Conservation (phyloP, 2,797 vertebrate genomes). For the Mus spretus region DNA sequence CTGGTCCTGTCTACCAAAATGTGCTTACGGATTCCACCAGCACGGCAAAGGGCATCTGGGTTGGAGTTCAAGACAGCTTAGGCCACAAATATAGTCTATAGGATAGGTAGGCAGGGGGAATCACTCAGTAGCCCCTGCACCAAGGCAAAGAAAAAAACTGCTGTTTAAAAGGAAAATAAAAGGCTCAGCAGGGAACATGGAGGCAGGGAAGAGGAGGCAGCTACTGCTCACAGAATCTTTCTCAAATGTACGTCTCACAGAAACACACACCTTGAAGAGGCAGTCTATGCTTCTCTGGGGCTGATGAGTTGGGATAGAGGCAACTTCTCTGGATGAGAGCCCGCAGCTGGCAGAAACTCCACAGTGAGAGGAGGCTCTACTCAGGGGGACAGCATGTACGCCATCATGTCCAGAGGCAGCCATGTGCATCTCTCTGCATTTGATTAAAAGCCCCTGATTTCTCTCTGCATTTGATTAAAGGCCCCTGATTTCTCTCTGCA, state of each 20-base stretch:
- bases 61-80: not conserved
- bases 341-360: not conserved
- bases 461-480: not conserved
- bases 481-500: no score
- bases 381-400: not conserved
- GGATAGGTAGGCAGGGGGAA: no score
- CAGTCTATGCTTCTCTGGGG: not conserved
- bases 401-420: not conserved
- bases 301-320: accelerated
- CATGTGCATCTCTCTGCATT: not conserved
- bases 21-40: not conserved
- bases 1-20: not conserved
- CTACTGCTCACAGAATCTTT: not conserved
- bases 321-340: not conserved
- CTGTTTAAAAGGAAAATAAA: not conserved
- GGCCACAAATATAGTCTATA: not conserved
- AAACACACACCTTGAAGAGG: not conserved
- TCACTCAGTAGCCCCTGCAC: not conserved
- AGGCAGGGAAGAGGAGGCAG: not conserved
- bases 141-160: not conserved
- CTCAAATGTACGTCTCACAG: not conserved
- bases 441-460: not conserved
- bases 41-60: not conserved
- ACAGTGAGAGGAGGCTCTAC: not conserved
- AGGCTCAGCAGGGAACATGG: not conserved